Percentiles rank a stretch among this genome's conserved stretches.
phyloP scores from a whole-genome alignment of 2,888 invertebrate species.

The Eristalis intricaria region DNA sequence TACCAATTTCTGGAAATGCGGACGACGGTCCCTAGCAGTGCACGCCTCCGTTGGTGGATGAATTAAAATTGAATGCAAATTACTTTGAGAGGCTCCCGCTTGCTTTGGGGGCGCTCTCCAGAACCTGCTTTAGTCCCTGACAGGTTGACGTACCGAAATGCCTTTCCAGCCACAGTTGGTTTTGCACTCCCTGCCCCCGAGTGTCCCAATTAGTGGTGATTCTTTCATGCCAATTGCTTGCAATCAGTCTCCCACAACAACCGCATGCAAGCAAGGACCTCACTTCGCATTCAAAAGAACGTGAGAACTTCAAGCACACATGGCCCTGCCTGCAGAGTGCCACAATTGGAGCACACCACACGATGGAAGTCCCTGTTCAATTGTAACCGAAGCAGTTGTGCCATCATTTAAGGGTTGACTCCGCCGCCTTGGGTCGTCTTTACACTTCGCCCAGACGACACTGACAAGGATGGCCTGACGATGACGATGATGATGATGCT shows the following conservation, averaged over 20 bases:
- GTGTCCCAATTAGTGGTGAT: no score
- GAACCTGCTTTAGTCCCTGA: no score
- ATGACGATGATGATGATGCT: conserved; percentile 5
- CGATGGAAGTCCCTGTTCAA: background rate
- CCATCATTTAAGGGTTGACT: conserved; percentile 51
- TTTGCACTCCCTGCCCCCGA: no score
- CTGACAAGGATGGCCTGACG: background rate
- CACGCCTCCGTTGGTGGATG: background rate
- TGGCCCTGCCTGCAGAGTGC: background rate
- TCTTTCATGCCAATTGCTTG: background rate
- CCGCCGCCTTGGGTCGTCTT: conserved; percentile 30
- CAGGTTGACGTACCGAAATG: no score
- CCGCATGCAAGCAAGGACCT: background rate
- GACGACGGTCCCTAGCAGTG: background rate
- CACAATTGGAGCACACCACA: background rate
- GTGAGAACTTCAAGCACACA: conserved; percentile 38
- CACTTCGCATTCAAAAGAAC: conserved; percentile 38
- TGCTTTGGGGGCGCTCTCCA: no score
- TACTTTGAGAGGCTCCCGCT: no score
- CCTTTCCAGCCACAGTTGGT: no score
- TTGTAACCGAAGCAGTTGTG: conserved; percentile 12
- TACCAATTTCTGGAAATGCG: background rate
- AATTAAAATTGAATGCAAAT: background rate
- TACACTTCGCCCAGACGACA: conserved; percentile 30
- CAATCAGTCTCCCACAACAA: background rate